Evolutionary conservation across 2,888 invertebrate species (phyloP), one percentile per base, ranked within the genome.

Genomic region (Melieria crassipennis): DNA sequence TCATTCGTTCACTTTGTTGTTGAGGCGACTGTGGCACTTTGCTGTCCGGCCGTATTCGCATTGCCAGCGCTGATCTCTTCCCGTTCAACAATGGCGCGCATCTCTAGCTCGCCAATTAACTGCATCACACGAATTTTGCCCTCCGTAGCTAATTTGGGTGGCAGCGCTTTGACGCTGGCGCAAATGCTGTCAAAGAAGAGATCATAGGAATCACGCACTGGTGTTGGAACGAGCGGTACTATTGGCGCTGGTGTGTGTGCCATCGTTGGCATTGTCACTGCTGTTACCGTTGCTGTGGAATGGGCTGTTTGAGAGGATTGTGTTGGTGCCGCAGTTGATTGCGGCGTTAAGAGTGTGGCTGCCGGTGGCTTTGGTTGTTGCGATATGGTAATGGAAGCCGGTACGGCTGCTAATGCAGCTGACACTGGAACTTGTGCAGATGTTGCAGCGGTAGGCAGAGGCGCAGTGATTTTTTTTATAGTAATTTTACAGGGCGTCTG

Each of bases 111-210:
- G 0, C 79, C 80, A 50, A 83, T 78, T 16, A 83, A 78, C 61
- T 83, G 84, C 0, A 82, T 82, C 13, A 83, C 79, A 42, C 81
- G 79, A 67, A 78, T 82, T 65, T 83, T 83, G 4, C 81, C 80
- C 69, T 84, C 84, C 0, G 83, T 79, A 0, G 83, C 84, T 61
- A 83, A 55, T 73, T 83, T 83, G 0, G 83, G 83, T 3, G 83
- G 83, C 52, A 83, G 74, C 4, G 73, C 75, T 71, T 84, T 83
- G 16, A 84, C 81, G 56, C 79, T 80, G 60, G 83, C 79, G 70
- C 84, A 81, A 4, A 81, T 80, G 45, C 84, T 83, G 64, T 84
- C 84, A 42, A 83, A 83, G 60, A 84, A 83, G 67, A 83, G 71
- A 30, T 30, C 30, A 30, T 30, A 30, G 30, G 30, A 30, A 30